A percentile compares a stretch with the other conserved stretches of the same genome.
Evolutionary conservation across 2,113 vertebrate species (phyloP).

Genomic region (Gila orcuttii): DNA sequence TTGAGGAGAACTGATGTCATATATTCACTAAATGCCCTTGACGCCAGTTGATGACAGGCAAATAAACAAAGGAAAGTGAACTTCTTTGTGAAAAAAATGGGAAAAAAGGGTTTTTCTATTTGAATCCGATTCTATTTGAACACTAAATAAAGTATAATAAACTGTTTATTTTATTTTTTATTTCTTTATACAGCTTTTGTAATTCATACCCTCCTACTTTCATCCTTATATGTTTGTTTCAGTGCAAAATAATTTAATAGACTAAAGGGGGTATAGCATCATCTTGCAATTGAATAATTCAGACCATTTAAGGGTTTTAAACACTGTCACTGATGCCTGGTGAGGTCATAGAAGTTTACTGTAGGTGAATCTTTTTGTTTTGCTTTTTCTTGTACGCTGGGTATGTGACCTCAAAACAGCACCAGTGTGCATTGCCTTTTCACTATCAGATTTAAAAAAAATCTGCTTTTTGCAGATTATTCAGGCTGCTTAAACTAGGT

Average conservation of each 20-base stretch:
- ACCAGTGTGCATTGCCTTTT: slow-evolving; percentile 1
- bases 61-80: not conserved
- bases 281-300: slow-evolving; percentile 2
- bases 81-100: too few relatives aligned
- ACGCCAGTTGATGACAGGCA: not conserved
- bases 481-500: slow-evolving; percentile 10
- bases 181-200: not conserved
- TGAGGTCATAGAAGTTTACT: not conserved
- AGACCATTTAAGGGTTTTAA: slow-evolving; percentile 3
- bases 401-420: not conserved
- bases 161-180: not conserved
- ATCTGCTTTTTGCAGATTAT: not conserved
- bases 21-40: too few relatives aligned
- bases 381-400: not conserved
- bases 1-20: not conserved
- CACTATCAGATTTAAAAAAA: not conserved
- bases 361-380: not conserved
- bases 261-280: not conserved
- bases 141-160: not conserved
- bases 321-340: not conserved
- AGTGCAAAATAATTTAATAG: not conserved
- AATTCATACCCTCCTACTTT: not conserved
- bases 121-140: not conserved
- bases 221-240: not conserved
- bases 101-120: not conserved